Base-by-base conservation (phyloP, 2,888 invertebrate genomes). In the Eutolmus rufibarbis region DNA sequence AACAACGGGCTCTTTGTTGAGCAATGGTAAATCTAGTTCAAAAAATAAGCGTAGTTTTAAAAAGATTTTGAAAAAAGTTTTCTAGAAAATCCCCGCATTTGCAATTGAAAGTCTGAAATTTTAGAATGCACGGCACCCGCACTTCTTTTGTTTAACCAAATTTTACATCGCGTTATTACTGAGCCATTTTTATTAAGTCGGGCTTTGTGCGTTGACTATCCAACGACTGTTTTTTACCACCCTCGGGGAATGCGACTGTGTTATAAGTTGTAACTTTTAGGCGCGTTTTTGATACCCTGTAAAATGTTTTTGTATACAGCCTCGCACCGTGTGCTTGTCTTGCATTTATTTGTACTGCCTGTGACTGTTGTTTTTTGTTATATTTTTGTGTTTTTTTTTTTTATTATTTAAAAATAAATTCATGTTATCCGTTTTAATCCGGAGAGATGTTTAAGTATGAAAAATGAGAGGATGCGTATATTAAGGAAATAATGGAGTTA, bases 21-120 rank as follows among this genome's bases (percentile, higher is more conserved):
- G 89, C 51, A 90, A 89, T 82, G 89, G 90, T 88, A 90, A 90
- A 88, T 90, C 90, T 86, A 90, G 88, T 88, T 87, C 89, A 89
- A 95, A 94, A 90, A 96, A 95, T 91, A 94, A 93, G 90, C 95
- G 95, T 91, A 94, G 95, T 90, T 94, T 97, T 89, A 96, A 95
- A 92, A 96, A 95, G 92, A 95, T 97, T 91, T 94, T 96, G 91
- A 96, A 95, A 90, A 96, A 96, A 94, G 95, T 97, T 91, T 97
- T 97, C 94, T 87, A 86, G 66, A 76, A 66, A 23, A 23, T 23
- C 19, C 66, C 66, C 66, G 66, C 5, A 66, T 28, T n/a, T 66
- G 66, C 66, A 66, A 66, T 23, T 8, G 28, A 66, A 66, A 66
- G 66, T 28, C 23, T 66, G 66, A 66, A 66, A 23, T 66, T 66